Evolutionary conservation across 2,113 vertebrate species (phyloP), one percentile per base, ranked within the genome.

Genomic region (Tragelaphus scriptus): DNA sequence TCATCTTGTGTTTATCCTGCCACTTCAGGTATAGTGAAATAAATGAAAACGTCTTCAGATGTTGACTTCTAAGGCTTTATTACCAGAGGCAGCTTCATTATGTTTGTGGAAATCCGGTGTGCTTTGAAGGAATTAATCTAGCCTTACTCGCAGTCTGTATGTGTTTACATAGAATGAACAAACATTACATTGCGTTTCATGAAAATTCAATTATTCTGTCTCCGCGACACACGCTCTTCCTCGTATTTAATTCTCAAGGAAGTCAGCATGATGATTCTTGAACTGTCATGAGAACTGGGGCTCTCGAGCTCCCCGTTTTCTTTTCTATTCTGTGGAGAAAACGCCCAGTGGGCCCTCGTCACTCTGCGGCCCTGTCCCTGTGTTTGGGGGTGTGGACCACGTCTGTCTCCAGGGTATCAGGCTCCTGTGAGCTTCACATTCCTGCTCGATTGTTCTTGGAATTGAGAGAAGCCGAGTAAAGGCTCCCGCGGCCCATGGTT

Each of bases 121-220:
- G 98, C 97, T 97, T 96, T 94, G 97, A 89, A 96, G 98, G 97
- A 98, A 98, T 98, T 98, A 98, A 98, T 98, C 90, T 97, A 97
- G 94, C 59, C 88, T 98, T 97, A 85, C 85, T 98, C 79, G 65
- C 97, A 97, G 61, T 98, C 97, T 98, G 95, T 97, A 51, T 98
- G 40, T 98, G 97, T 98, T 99, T 98, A 95, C 97, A 97, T 87
- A 96, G 97, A 97, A 95, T 97, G 96, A 98, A 97, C 95, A 98
- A 99, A 98, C 97, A 97, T 81, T 98, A 59, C 96, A 59, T 97
- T 98, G 88, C 5, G 0, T 97, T 98, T 98, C 97, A 96, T 98
- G 98, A 98, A 97, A 98, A 98, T 98, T 98, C 98, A 98, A 44
- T 98, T 98, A 97, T 90, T 97, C 88, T 96, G 6, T 98, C 98